Conservation (phyloP, 64 coral and sea anemone genomes). For the Dendrophyllia cribrosa region DNA sequence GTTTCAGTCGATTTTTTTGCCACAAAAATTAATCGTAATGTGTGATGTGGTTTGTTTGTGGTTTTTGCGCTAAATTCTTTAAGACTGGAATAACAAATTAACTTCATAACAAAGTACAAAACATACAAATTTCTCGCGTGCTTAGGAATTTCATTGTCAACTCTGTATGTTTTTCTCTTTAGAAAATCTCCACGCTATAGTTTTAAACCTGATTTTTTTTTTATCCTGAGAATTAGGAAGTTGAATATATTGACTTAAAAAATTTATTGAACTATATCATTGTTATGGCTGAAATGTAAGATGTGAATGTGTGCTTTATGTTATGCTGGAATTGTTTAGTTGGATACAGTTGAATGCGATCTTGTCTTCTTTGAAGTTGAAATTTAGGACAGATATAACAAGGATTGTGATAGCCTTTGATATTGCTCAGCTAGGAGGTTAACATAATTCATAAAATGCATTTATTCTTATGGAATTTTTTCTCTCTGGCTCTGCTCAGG, state of each 20-base stretch:
- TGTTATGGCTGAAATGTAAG: not conserved
- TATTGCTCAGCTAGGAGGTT: not conserved
- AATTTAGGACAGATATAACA: not conserved
- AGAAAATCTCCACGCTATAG: not conserved
- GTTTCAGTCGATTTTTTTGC: too few species aligned
- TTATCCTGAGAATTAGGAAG: conserved; percentile 1
- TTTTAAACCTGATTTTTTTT: not conserved
- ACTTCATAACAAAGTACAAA: not conserved
- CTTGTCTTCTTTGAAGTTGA: not conserved
- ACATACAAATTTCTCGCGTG: conserved; percentile 6
- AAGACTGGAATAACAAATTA: not conserved
- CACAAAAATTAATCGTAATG: not conserved
- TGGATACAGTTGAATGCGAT: not conserved
- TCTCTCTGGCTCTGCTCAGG: not conserved
- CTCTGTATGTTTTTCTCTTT: not conserved
- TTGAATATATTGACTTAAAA: not conserved
- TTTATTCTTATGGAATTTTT: not conserved
- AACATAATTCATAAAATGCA: not conserved
- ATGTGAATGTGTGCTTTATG: not conserved
- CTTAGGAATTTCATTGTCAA: not conserved
- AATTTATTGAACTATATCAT: not conserved
- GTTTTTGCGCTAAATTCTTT: not conserved
- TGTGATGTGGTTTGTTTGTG: not conserved
- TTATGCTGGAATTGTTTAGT: not conserved
- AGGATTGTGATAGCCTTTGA: not conserved